These are phyloP conservation scores for Acleris sparsana DNA, from an alignment of 2,888 invertebrate genomes.

Conservation along the genomic window DNA sequence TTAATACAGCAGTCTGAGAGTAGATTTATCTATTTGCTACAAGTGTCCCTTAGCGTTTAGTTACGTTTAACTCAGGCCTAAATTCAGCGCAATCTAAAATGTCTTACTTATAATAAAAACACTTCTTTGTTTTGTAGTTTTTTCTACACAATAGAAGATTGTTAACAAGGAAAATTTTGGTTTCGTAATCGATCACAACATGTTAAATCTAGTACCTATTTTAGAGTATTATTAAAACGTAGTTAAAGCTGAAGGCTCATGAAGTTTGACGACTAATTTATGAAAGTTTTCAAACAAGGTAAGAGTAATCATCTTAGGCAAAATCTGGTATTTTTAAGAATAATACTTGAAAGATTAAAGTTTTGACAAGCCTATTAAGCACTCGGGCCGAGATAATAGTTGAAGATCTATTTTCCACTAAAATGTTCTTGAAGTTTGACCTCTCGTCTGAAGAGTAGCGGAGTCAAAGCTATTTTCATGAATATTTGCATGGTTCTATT, in stretches of 20 bases:
- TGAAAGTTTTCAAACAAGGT: conserved; percentile 16
- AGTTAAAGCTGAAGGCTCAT: conserved; percentile 9
- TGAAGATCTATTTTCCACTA: conserved; percentile 26
- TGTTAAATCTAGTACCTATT: no score
- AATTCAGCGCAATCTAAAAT: no score
- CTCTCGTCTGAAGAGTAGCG: conserved; percentile 28
- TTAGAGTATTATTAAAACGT: no score
- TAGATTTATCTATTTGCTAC: no score
- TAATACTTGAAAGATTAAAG: conserved; percentile 13
- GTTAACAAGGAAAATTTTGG: no score
- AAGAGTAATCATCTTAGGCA: background rate
- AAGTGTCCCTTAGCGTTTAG: no score
- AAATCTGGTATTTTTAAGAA: conserved; percentile 4
- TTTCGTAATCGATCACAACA: no score
- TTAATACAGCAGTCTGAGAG: no score
- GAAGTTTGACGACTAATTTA: conserved; percentile 23
- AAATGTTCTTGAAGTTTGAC: conserved; percentile 32
- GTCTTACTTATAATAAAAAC: no score
- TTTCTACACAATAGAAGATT: no score
- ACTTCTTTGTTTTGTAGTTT: no score
- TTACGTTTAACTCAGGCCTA: no score
- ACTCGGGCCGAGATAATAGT: conserved; percentile 22
- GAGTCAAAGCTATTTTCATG: conserved; percentile 27
- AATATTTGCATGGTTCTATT: conserved; percentile 20
- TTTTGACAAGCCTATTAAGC: conserved; percentile 28